A percentile compares a stretch with the other conserved stretches of the same genome.
Evolutionary conservation across 2,888 invertebrate species (phyloP).

Genomic region (Ceraclea dissimilis): DNA sequence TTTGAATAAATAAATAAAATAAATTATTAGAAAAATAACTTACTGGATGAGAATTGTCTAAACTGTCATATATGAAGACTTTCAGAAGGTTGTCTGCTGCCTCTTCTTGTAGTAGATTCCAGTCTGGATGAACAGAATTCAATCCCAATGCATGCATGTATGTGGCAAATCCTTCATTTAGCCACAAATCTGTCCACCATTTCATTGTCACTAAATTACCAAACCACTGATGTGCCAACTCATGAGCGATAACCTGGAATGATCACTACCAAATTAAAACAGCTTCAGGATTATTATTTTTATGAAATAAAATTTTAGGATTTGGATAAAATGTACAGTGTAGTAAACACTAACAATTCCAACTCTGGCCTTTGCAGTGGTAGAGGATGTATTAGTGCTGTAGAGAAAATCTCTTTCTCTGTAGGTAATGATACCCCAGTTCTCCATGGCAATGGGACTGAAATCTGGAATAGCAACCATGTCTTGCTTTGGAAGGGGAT

Average conservation of each 20-base stretch:
- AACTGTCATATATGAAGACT: slow-evolving; percentile 61
- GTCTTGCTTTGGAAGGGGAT: slow-evolving; percentile 69
- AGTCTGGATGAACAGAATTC: slow-evolving; percentile 54
- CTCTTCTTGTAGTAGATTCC: slow-evolving; percentile 53
- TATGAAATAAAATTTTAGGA: not conserved
- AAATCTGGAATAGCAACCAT: slow-evolving; percentile 79
- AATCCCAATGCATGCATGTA: slow-evolving; percentile 56
- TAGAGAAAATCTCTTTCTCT: slow-evolving; percentile 64
- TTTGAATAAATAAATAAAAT: too few relatives aligned
- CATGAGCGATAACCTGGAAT: slow-evolving; percentile 57
- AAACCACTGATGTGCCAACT: slow-evolving; percentile 73
- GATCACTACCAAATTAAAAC: too few relatives aligned
- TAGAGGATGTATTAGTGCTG: slow-evolving; percentile 54
- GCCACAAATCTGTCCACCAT: slow-evolving; percentile 77
- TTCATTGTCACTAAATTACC: slow-evolving; percentile 77
- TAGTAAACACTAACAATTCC: slow-evolving; percentile 51
- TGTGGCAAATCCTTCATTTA: slow-evolving; percentile 72
- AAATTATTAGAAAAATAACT: slow-evolving; percentile 29
- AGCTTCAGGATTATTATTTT: not conserved
- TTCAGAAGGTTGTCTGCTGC: slow-evolving; percentile 49
- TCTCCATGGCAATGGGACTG: slow-evolving; percentile 65
- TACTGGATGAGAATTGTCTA: slow-evolving; percentile 74
- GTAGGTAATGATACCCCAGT: slow-evolving; percentile 79
- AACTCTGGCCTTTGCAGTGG: slow-evolving; percentile 54
- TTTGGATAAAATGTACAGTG: slow-evolving; percentile 32